Evolutionary conservation across 2,888 invertebrate genomes (phyloP).

Genomic region (Dinocampus coccinellae): DNA sequence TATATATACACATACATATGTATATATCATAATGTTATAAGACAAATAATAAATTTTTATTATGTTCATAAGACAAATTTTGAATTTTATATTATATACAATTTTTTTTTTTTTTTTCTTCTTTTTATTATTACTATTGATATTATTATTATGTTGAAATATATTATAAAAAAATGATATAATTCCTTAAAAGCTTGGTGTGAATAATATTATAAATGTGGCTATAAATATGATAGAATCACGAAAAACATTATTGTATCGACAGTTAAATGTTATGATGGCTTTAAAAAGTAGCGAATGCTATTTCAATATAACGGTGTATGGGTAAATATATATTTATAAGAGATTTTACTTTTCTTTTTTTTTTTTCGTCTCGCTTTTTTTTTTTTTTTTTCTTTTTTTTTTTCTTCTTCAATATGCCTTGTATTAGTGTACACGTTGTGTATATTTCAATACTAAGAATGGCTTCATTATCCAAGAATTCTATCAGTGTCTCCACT

Average conservation of each 20-base stretch:
- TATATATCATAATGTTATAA: neutral
- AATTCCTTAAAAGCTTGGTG: neutral
- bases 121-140: too few relatives aligned
- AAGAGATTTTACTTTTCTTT: neutral
- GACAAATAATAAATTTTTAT: slow-evolving; percentile 3
- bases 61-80: neutral
- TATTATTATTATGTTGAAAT: too few relatives aligned
- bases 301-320: neutral
- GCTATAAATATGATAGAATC: neutral
- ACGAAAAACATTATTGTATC: slow-evolving; percentile 4
- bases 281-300: slow-evolving; percentile 1
- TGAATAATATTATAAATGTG: neutral
- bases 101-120: too few relatives aligned
- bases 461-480: slow-evolving; percentile 52
- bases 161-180: too few relatives aligned
- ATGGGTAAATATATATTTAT: neutral
- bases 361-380: too few relatives aligned
- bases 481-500: slow-evolving; percentile 22
- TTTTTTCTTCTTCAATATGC: too few relatives aligned
- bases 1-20: neutral
- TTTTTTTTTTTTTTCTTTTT: too few relatives aligned
- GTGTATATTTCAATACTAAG: slow-evolving; percentile 8
- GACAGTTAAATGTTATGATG: neutral
- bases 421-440: neutral
- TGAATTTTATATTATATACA: neutral